These are phyloP conservation scores for Laothoe populi DNA, from an alignment of 2,888 invertebrate species.

Conservation along the genomic window DNA sequence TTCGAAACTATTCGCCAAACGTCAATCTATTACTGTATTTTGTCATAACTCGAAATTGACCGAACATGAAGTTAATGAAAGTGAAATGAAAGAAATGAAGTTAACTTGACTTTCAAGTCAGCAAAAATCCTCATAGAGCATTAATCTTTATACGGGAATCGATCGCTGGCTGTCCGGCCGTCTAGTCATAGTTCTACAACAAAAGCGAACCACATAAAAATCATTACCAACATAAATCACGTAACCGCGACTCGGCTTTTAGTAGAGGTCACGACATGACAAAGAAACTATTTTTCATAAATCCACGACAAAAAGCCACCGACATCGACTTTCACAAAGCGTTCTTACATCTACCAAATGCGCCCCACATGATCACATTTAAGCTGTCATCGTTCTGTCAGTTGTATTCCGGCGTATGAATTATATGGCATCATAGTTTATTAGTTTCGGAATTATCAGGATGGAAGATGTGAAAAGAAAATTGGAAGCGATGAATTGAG, in stretches of 20 bases:
- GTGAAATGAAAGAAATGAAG: too few relatives aligned
- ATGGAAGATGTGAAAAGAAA: conserved; percentile 12
- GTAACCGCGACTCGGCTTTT: not conserved
- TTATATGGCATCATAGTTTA: conserved; percentile 11
- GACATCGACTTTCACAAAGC: not conserved
- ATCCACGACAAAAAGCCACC: conserved; percentile 7
- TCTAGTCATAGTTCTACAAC: not conserved
- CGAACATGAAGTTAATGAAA: too few relatives aligned
- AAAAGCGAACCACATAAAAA: not conserved
- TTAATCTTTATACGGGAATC: too few relatives aligned
- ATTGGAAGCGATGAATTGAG: conserved; percentile 15
- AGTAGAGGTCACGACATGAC: not conserved
- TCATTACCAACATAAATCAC: conserved; percentile 2
- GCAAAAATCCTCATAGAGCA: too few relatives aligned
- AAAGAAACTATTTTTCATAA: conserved; percentile 4
- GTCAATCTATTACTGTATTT: too few relatives aligned
- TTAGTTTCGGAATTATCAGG: not conserved
- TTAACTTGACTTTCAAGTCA: too few relatives aligned
- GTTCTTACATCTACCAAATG: conserved; percentile 9
- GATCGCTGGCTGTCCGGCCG: not conserved
- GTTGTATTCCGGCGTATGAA: conserved; percentile 11
- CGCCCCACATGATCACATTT: conserved; percentile 13
- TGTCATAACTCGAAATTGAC: too few relatives aligned
- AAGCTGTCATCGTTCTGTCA: conserved; percentile 20
- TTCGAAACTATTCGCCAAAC: too few relatives aligned